Base-by-base conservation (phyloP, 2,888 invertebrate species). In the Dicyrtoma fusca region DNA sequence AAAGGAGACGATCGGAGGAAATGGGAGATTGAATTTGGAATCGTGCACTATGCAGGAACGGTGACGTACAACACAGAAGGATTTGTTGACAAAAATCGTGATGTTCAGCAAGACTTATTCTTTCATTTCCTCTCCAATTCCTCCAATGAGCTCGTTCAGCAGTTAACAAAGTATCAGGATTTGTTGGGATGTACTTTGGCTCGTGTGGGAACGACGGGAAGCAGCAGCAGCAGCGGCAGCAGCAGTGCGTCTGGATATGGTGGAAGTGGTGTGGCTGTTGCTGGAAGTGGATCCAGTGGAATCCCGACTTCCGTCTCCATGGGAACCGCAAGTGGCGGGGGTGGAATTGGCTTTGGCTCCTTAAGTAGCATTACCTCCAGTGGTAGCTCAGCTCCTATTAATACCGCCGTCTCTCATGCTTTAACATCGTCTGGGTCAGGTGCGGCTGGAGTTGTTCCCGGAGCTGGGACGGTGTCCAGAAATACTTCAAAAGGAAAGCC, bases 31-130 rank as follows among this genome's bases (percentile, higher is more conserved):
- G 93, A 95, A 83, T 95, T 95, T 82, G 93, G 94, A 0, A 90
- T 95, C 1, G 88, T 88, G 76, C 95, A 95, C 83, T 95, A 95
- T 83, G 95, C 95, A 0, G 95, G 95, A 11, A 87, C 89, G 71
- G 94, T 95, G n/a, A 90, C 91, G 1, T 95, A 95, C 84, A 86
- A 87, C 81, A 87, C 89, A 5, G 89, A 90, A 75, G 94, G 95
- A 19, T 92, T 95, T 83, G 93, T 95, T 1, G 94, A 95, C 82
- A 95, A 95, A 85, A 95, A 95, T 83, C 86, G 94, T 10, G 95
- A 95, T 82, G 93, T 94, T 0, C 95, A 95, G 82, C 95, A 95
- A 83, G 95, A 95, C 82, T 93, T 94, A 0, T 91, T 95, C 82
- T 94, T 95, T 78, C 94, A 95, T 83, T 91, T 92, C 77, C 89